These are phyloP conservation scores for Chiloscyllium plagiosum DNA, from an alignment of 2,113 vertebrate genomes.

Conservation along the genomic window DNA sequence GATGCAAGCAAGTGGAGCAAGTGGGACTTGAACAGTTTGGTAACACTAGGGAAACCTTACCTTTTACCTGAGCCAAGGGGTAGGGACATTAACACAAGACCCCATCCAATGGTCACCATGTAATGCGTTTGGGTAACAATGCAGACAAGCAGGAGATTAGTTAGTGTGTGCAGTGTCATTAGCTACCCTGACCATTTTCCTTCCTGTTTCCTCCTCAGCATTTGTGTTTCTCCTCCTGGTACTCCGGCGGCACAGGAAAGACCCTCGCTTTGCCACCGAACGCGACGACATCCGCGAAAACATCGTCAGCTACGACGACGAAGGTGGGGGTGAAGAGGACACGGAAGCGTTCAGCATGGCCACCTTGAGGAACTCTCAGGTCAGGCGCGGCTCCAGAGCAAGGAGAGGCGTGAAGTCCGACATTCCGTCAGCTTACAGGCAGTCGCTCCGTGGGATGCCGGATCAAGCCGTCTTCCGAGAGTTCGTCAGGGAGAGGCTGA, in stretches of 20 bases:
- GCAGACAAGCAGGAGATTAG: neutral
- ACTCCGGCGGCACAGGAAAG: constrained; percentile 60
- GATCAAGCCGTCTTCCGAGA: constrained; percentile 73
- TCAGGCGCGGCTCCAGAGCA: constrained; percentile 48
- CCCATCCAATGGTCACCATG: neutral
- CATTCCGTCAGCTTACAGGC: constrained; percentile 68
- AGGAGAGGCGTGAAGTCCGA: constrained; percentile 54
- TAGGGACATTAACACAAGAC: no score
- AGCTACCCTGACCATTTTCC: neutral
- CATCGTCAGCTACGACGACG: constrained; percentile 68
- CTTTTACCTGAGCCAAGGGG: no score
- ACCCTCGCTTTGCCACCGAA: constrained; percentile 54
- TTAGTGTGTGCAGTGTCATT: neutral
- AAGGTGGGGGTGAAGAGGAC: constrained; percentile 55
- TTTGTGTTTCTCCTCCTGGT: constrained; percentile 63
- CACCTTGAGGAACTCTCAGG: constrained; percentile 57
- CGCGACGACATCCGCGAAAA: constrained; percentile 68
- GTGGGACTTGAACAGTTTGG: no score
- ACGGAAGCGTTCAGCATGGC: constrained; percentile 58
- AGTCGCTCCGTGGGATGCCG: constrained; percentile 75
- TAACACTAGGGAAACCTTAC: no score
- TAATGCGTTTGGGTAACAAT: neutral
- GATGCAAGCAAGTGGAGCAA: no score
- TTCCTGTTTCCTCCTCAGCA: constrained; percentile 52
- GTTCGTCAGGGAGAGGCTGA: constrained; percentile 79